Evolutionary conservation across 2,113 vertebrate species (phyloP).

Genomic region (Hippoglossus stenolepis): DNA sequence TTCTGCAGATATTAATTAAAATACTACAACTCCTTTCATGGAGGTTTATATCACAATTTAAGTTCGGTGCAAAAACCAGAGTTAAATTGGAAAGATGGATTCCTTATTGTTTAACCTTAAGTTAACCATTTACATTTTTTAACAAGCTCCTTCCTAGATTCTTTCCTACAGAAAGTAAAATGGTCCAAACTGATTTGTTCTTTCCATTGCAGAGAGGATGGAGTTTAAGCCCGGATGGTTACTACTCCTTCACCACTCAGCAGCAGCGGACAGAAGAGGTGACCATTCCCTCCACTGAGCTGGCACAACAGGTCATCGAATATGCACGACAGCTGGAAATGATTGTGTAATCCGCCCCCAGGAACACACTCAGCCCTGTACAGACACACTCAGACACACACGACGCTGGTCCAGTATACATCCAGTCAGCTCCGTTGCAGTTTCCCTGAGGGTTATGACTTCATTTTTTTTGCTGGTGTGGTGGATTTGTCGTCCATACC

Average conservation of each 20-base stretch:
- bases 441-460: conserved; percentile 29
- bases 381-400: conserved; percentile 52
- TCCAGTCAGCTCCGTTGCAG: conserved; percentile 32
- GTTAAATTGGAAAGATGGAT: neutral
- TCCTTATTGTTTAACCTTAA: neutral
- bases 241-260: conserved; percentile 90
- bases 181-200: conserved; percentile 1
- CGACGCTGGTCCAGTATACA: conserved; percentile 25
- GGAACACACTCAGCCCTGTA: conserved; percentile 60
- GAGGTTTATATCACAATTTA: neutral
- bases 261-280: conserved; percentile 92
- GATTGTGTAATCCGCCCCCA: conserved; percentile 87
- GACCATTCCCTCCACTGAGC: conserved; percentile 91
- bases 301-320: conserved; percentile 94
- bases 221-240: conserved; percentile 87
- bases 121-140: neutral
- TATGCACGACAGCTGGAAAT: conserved; percentile 95
- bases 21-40: no score
- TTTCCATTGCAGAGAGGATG: conserved; percentile 87
- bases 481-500: conserved; percentile 25
- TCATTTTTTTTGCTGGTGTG: conserved; percentile 35
- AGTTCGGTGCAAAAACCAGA: neutral
- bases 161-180: neutral
- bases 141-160: neutral
- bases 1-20: no score